phyloP scores from a whole-genome alignment of 2,113 vertebrate species.

The Naja naja region DNA sequence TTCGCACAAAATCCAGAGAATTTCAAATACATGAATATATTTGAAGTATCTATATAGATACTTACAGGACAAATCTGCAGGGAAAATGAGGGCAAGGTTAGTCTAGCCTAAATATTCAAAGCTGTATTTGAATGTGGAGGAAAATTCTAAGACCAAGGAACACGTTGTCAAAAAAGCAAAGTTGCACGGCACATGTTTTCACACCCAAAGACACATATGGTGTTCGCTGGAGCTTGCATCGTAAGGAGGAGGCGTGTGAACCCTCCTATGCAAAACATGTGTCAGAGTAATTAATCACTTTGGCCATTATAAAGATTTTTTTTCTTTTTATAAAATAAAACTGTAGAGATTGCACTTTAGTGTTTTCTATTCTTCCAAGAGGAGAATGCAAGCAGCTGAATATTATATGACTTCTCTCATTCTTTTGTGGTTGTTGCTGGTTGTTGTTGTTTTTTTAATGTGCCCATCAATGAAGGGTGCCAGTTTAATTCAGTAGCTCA shows the following conservation, averaged over 20 bases:
- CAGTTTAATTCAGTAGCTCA: constrained; percentile 44
- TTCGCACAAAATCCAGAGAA: neutral
- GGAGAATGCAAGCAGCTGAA: constrained; percentile 12
- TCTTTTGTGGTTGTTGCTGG: neutral
- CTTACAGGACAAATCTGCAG: constrained; percentile 65
- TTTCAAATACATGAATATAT: neutral
- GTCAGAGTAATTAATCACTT: constrained; percentile 52
- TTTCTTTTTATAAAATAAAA: constrained; percentile 32
- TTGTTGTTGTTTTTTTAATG: neutral
- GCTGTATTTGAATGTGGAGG: constrained; percentile 66
- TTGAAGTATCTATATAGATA: neutral
- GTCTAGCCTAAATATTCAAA: constrained; percentile 62
- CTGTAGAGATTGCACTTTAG: constrained; percentile 8
- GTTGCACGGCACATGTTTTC: constrained; percentile 40
- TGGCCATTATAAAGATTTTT: constrained; percentile 49
- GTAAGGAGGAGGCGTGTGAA: constrained; percentile 39
- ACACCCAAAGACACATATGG: constrained; percentile 61
- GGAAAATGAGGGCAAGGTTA: constrained; percentile 60
- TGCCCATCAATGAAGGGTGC: constrained; percentile 28
- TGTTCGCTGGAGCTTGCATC: constrained; percentile 45
- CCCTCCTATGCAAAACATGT: constrained; percentile 66
- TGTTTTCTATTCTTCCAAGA: neutral
- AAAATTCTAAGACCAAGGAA: constrained; percentile 41
- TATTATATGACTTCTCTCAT: constrained; percentile 19
- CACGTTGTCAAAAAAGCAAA: constrained; percentile 34